Evolutionary conservation across 1,140 invertebrate genomes (phyloP).

Genomic region (Pseudomyrmex pallidus): DNA sequence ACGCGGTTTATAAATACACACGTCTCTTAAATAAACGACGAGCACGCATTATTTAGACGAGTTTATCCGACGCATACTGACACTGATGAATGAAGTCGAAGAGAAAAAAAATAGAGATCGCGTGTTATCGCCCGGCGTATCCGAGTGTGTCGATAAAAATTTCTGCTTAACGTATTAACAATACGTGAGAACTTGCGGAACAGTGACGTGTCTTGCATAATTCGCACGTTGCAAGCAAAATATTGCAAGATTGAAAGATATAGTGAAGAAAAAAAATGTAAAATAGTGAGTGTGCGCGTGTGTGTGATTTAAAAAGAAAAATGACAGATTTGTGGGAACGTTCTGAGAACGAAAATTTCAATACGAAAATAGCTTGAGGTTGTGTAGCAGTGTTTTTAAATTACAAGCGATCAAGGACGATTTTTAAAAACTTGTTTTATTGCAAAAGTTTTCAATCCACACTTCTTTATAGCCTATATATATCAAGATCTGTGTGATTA

Average conservation of each 20-base stretch:
- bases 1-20: constrained; percentile 22
- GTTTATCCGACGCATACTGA: constrained; percentile 72
- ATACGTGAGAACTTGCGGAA: no score
- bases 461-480: constrained; percentile 18
- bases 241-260: no score
- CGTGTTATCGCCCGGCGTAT: constrained; percentile 1
- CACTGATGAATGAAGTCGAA: constrained; percentile 73
- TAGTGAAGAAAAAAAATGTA: no score
- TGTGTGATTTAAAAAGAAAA: background rate
- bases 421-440: constrained; percentile 36
- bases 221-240: no score
- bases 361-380: no score
- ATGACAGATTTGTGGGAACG: no score
- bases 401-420: background rate
- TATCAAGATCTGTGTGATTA: constrained; percentile 35
- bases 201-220: no score
- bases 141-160: background rate
- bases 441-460: constrained; percentile 14
- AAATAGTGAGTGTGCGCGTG: no score
- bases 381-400: no score
- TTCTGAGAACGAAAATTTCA: no score
- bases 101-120: constrained; percentile 68
- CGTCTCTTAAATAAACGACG: constrained; percentile 59
- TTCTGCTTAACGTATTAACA: background rate
- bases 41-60: constrained; percentile 58